Evolutionary conservation across 2,113 vertebrate species (phyloP), one percentile per base, ranked within the genome.

Genomic region (Anser brachyrhynchus): DNA sequence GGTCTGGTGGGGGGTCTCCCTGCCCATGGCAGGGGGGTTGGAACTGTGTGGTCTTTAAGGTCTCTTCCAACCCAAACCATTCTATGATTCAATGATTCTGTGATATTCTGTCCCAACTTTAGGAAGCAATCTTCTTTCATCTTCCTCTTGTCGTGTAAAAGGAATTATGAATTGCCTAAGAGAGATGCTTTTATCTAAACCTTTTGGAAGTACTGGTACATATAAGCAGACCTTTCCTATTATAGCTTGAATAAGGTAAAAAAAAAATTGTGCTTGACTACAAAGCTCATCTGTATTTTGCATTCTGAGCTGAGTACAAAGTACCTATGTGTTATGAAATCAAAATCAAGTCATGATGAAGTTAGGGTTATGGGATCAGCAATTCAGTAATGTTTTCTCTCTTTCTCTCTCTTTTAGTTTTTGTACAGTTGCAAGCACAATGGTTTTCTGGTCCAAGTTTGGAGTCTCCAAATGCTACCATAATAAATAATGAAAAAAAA

Each of bases 151-250:
- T n/a, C 91, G 49, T 41, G 26, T 82, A 87, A 91, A 82, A 95
- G 78, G 37, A 69, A 69, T 78, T 81, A 64, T 82, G 77, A 75
- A 91, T 89, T 91, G 79, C 44, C 44, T 84, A 70, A 83, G 52
- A 91, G 54, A 62, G 33, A 69, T 87, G 74, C 81, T 97, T 96
- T 95, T 90, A 87, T 94, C 81, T 91, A 66, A 92, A 84, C 35
- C 33, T 82, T 93, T 91, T 87, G 26, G 58, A 93, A 91, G 18
- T 75, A 37, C 57, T 89, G 87, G 35, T 69, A 87, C n/a, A 58
- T 52, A 51, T 89, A 92, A 89, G 72, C 6, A 69, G 52, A 67
- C 15, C 33, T 91, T 89, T 91, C 66, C 41, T 73, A 44, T 91
- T 87, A 84, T 54, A 93, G 59, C 35, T 61, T 73, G 77, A 82